Percentiles rank a stretch among this genome's conserved stretches.
phyloP scores from a whole-genome alignment of 2,888 invertebrate species.

The Brachynemurus nebulosus region DNA sequence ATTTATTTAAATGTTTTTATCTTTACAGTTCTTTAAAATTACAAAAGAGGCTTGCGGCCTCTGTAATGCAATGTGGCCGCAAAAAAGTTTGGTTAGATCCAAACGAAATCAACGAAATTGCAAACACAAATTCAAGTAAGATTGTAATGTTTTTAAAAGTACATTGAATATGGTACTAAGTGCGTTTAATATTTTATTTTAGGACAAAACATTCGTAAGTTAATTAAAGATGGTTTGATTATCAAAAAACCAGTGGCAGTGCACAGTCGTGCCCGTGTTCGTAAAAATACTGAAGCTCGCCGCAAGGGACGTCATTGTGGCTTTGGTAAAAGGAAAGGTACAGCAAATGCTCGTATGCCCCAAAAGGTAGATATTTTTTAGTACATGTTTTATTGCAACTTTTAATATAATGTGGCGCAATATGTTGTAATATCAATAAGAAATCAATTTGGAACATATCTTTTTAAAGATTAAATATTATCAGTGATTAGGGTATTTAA shows the following conservation, averaged over 20 bases:
- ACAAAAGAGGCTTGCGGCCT: constrained; percentile 99
- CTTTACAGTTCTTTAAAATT: constrained; percentile 85
- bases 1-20: no score
- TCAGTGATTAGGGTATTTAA: no score
- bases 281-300: constrained; percentile 94
- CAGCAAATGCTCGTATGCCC: constrained; percentile 98
- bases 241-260: constrained; percentile 99
- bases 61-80: constrained; percentile 97
- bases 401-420: no score
- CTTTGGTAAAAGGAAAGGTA: constrained; percentile 98
- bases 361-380: no score
- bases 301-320: constrained; percentile 99
- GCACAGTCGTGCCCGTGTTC: constrained; percentile 94
- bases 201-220: constrained; percentile 97
- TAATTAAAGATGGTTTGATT: constrained; percentile 99
- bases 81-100: constrained; percentile 99
- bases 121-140: constrained; percentile 99
- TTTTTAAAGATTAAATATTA: no score
- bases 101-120: constrained; percentile 99
- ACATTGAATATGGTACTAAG: no score
- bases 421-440: no score
- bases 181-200: no score
- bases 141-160: no score
- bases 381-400: no score
- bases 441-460: no score